Base-by-base conservation (phyloP, 2,797 vertebrate genomes). In the Halcyon badia region DNA sequence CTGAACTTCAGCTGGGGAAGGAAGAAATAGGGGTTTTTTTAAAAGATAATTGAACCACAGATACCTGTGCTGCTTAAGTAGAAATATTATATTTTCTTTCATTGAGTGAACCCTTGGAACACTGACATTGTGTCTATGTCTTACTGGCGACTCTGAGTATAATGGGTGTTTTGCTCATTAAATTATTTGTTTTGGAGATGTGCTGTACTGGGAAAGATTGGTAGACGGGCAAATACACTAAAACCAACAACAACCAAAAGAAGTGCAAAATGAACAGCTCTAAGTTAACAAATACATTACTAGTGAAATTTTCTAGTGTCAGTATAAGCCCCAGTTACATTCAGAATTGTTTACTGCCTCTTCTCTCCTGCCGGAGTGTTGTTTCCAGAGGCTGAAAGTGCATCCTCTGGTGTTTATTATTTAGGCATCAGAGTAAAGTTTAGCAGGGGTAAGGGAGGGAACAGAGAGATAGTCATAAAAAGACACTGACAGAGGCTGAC, bases 291-390 rank as follows among this genome's bases (percentile, higher is more conserved):
- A 79, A 73, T 42, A 52, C 24, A 25, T 58, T 37, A 11, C 44
- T 51, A 52, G 31, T 48, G 72, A 52, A 22, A 46, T 79, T 80
- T 89, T 83, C n/a, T 70, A 11, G 21, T 71, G 81, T 70, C 82
- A 62, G 3, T 39, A 26, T 83, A 68, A 72, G 28, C 61, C 69
- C 85, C 48, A 52, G 75, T 91, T 87, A 30, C 33, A 76, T 89
- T 96, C 88, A 84, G 60, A 90, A 33, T 78, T 70, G 46, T 81
- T 94, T 93, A 72, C 58, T 87, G 57, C 31, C 64, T 70, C 58
- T 83, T 60, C 56, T 80, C 48, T 88, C 37, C 49, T 60, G 51
- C 56, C 87, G 73, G 18, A 64, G 17, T 8, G 28, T 56, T 84
- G 73, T 72, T 91, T 83, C 37, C 52, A 87, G 80, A 78, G 89